Percentiles rank a stretch among this genome's conserved stretches.
phyloP scores from a whole-genome alignment of 1,140 invertebrate species.

The Zaprionus tsacasi region DNA sequence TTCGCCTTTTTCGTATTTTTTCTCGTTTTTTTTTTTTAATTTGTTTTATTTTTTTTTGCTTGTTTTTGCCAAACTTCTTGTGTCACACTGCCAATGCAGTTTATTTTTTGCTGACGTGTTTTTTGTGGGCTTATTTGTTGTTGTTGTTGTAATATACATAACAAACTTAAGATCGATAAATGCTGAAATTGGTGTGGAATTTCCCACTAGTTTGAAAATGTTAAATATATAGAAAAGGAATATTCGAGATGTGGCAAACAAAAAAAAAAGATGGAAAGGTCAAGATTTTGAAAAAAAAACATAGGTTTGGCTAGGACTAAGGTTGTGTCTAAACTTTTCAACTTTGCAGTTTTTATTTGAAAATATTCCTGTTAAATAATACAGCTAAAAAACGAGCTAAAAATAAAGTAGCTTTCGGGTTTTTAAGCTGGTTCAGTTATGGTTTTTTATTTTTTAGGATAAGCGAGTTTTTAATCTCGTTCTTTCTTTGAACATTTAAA shows the following conservation, averaged over 20 bases:
- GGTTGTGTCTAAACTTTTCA: too few species aligned
- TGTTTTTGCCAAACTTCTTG: conserved; percentile 16
- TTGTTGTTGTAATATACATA: conserved; percentile 27
- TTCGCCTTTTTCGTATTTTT: conserved; percentile 1
- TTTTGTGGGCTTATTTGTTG: conserved; percentile 1
- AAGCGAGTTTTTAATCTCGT: background rate
- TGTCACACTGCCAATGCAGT: conserved; percentile 7
- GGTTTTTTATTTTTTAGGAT: background rate
- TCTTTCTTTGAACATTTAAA: too few species aligned
- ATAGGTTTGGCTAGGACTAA: too few species aligned
- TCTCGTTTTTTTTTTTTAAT: background rate
- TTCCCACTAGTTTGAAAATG: background rate
- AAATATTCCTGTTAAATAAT: background rate
- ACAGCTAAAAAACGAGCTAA: background rate
- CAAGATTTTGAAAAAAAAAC: too few species aligned
- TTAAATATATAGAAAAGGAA: background rate
- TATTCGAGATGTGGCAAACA: background rate
- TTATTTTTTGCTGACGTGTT: conserved; percentile 39
- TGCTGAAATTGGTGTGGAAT: background rate
- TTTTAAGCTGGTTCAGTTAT: background rate
- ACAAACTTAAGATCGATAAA: conserved; percentile 3
- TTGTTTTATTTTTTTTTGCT: background rate
- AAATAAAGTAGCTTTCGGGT: too few species aligned
- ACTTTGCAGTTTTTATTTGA: too few species aligned
- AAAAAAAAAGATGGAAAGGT: too few species aligned